phyloP scores from a whole-genome alignment of 2,888 invertebrate genomes.

The Pammene aurita region DNA sequence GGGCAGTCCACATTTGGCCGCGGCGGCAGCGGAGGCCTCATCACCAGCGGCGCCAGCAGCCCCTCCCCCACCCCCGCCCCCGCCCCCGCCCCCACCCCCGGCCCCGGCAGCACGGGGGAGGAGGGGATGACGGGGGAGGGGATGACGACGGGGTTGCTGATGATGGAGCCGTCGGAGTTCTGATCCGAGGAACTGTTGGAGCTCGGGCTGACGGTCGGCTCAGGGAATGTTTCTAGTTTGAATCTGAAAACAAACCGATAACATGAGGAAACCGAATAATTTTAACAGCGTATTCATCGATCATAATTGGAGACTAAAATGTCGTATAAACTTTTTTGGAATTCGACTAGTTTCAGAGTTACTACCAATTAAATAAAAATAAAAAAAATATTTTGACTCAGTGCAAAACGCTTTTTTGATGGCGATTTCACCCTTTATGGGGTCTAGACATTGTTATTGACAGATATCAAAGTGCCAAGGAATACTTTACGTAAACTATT shows the following conservation, averaged over 20 bases:
- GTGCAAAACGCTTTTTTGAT: no score
- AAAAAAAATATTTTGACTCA: no score
- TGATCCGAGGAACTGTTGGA: conserved; percentile 80
- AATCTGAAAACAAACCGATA: conserved; percentile 57
- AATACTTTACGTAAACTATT: no score
- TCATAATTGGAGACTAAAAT: no score
- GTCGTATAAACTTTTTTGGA: no score
- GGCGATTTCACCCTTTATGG: no score
- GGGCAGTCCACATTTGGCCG: conserved; percentile 64
- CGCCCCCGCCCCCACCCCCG: conserved; percentile 16
- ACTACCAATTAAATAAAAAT: no score
- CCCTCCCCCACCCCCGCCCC: conserved; percentile 23
- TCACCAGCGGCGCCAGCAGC: conserved; percentile 61
- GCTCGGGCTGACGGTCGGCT: conserved; percentile 75
- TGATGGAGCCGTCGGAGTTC: conserved; percentile 72
- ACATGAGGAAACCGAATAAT: no score
- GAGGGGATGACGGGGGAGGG: conserved; percentile 49
- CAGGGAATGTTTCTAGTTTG: conserved; percentile 70
- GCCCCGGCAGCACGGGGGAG: conserved; percentile 45
- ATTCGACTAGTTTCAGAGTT: no score
- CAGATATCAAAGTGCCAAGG: no score
- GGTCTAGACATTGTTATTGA: no score
- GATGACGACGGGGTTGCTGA: conserved; percentile 55
- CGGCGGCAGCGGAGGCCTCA: conserved; percentile 71
- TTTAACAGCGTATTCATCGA: no score